These are phyloP conservation scores for Raja brachyura DNA, from an alignment of 2,113 vertebrate genomes.

Conservation along the genomic window DNA sequence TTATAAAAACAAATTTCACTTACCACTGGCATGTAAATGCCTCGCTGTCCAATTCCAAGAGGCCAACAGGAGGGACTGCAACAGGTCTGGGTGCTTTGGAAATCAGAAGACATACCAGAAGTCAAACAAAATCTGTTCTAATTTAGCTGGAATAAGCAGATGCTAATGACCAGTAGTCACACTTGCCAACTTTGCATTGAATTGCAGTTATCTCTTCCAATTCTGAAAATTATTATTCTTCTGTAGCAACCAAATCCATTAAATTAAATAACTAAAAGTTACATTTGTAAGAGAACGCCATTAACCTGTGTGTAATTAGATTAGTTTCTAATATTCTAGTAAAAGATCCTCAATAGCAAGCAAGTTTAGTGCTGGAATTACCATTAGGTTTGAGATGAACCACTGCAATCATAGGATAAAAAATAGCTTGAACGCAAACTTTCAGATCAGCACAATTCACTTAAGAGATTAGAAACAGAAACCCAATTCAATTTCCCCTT, in stretches of 20 bases:
- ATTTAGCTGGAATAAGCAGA: background rate
- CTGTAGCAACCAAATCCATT: background rate
- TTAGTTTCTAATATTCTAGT: background rate
- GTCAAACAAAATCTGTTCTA: background rate
- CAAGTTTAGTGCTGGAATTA: background rate
- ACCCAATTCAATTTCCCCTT: background rate
- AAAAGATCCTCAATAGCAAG: background rate
- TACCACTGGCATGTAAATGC: slow-evolving; percentile 41
- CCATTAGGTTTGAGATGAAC: background rate
- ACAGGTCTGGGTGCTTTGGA: background rate
- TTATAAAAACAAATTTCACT: slow-evolving; percentile 5
- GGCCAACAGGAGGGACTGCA: slow-evolving; percentile 10
- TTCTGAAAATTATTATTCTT: background rate
- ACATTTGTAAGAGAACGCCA: background rate
- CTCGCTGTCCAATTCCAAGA: slow-evolving; percentile 37
- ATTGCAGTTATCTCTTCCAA: background rate
- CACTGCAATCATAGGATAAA: background rate
- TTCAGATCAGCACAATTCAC: background rate
- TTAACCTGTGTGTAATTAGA: background rate
- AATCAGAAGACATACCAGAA: background rate
- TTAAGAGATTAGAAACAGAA: background rate
- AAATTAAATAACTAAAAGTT: background rate
- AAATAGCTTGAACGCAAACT: background rate
- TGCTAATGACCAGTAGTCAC: background rate
- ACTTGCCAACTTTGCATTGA: background rate